Evolutionary conservation across 2,797 vertebrate genomes (phyloP), one percentile per base, ranked within the genome.

Genomic region (Sebastes matsubarae): DNA sequence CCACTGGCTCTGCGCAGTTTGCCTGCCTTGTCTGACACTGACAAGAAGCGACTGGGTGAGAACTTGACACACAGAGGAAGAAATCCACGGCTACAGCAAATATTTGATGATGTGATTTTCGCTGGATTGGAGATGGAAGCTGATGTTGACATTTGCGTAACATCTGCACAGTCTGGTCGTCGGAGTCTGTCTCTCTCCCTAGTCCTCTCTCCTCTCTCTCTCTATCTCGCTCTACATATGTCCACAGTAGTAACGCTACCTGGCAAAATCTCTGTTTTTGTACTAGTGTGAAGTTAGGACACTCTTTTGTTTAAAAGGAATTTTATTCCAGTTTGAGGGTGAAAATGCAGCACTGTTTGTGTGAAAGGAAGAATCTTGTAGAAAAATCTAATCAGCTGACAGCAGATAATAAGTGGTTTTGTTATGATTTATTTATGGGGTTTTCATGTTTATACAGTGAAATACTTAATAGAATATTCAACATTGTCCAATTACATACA

Each of bases 61-160:
- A 91, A 89, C 86, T 89, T 18, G 87, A 90, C 82, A 84, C 73
- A 58, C 66, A 77, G 68, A 85, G 76, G 59, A 86, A 46, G 16
- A 93, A 93, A 93, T 87, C 87, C 83, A 86, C 75, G 10, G 88
- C 88, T 69, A 84, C 81, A 75, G 90, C 94, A 96, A 95, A 96
- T 96, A 95, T 95, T 95, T 95, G 93, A 93, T 90, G 88, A 94
- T 89, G 91, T 91, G 91, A 92, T 95, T 95, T 95, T 86, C 57
- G 54, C 86, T 69, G 85, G 89, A 92, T 89, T 89, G 88, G 85
- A 92, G 87, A 92, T 69, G 83, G 85, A 82, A 89, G 82, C 81
- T 36, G 32, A 64, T 92, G 92, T 93, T 93, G 89, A 93, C 90
- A 90, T 91, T 93, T 90, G 79, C 89, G 80, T 90, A 91, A 88